Evolutionary conservation across 2,888 invertebrate genomes (phyloP), one percentile per base, ranked within the genome.

Genomic region (Agrilus mali): DNA sequence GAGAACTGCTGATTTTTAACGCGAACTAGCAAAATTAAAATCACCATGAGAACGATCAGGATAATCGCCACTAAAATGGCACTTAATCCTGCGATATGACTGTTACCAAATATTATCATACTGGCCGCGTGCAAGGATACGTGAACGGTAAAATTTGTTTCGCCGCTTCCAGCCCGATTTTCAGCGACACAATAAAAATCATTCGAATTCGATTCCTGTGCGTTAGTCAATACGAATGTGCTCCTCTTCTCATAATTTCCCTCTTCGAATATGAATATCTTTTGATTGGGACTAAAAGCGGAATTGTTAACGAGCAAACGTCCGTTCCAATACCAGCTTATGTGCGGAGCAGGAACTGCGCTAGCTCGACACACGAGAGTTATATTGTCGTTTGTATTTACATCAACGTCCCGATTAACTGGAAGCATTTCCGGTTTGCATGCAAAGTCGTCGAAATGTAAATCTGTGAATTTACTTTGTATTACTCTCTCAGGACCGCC

Each of bases 121-220:
- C 87, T 86, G 22, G 82, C 84, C 37, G 85, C 75, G 45, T 80
- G 70, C 67, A 85, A 76, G 41, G 82, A 78, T 42, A 92, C 85
- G 59, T 85, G 83, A 34, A 92, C 72, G 33, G 90, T 90, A 59
- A 90, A 90, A 66, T 92, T 92, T 12, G 87, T 86, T 68, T 88
- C 88, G 31, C 85, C 83, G 57, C 78, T 84, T 16, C 90, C 92
- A 4, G 87, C 92, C 47, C 83, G 80, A 66, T 92, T 93, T 65
- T 89, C 88, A 7, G 90, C 90, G 2, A 88, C 82, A 65, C 92
- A 92, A 63, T 86, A 86, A 67, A 90, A 88, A 57, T 86, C 87
- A 44, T 81, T 82, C 1, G 85, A 81, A 61, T 87, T 87, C 2
- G 82, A 74, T 63, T 86, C 86, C 66, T 86, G 86, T 15, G 86